These are phyloP conservation scores for Lasiommata megera DNA, from an alignment of 2,888 invertebrate species.

Conservation along the genomic window DNA sequence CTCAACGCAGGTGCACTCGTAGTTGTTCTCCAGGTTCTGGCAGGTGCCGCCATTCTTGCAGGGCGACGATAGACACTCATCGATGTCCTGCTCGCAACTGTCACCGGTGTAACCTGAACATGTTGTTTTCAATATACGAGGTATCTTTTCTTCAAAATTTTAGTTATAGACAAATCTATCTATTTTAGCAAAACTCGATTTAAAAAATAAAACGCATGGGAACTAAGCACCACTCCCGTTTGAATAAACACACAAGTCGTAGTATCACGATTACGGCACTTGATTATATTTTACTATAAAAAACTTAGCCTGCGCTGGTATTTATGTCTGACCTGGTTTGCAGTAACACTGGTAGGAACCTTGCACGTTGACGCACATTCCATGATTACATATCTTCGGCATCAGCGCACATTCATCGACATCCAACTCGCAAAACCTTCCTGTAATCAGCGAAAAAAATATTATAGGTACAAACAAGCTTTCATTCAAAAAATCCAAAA, in stretches of 20 bases:
- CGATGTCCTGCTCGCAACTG: slow-evolving; percentile 91
- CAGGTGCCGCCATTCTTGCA: slow-evolving; percentile 92
- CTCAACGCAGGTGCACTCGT: slow-evolving; percentile 89
- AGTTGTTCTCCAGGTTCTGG: slow-evolving; percentile 90
- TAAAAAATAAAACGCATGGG: no score
- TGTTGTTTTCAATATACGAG: neutral
- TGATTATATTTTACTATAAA: no score
- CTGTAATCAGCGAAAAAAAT: slow-evolving; percentile 46
- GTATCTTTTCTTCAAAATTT: neutral
- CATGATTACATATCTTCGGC: slow-evolving; percentile 87
- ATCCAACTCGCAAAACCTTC: slow-evolving; percentile 83
- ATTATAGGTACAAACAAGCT: slow-evolving; percentile 6
- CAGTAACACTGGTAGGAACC: slow-evolving; percentile 93
- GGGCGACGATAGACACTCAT: slow-evolving; percentile 92
- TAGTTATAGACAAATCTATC: no score
- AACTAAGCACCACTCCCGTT: no score
- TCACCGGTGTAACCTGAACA: slow-evolving; percentile 87
- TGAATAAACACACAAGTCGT: no score
- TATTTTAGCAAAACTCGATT: no score
- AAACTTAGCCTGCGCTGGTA: no score
- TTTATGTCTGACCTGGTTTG: slow-evolving; percentile 86
- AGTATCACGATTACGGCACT: no score
- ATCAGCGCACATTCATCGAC: slow-evolving; percentile 87
- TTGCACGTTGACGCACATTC: slow-evolving; percentile 88
- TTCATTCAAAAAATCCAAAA: no score